These are phyloP conservation scores for Perca fluviatilis DNA, from an alignment of 2,113 vertebrate genomes.

Conservation along the genomic window DNA sequence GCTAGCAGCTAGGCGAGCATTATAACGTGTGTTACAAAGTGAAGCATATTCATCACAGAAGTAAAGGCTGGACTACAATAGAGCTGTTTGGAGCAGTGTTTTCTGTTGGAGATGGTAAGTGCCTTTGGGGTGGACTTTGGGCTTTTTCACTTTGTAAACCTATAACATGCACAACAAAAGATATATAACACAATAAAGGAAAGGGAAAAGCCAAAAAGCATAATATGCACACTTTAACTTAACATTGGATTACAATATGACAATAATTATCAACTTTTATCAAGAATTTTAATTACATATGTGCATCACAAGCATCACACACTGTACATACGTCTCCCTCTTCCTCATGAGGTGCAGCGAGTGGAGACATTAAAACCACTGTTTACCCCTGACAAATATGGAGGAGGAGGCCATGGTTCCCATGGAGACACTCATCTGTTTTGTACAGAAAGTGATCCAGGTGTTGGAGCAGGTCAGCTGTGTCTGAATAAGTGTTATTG, in stretches of 20 bases:
- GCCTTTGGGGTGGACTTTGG: too few species aligned
- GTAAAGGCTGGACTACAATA: too few species aligned
- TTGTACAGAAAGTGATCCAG: slow-evolving; percentile 31
- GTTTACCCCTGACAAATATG: slow-evolving; percentile 35
- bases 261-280: not conserved
- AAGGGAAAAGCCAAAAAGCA: too few species aligned
- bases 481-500: slow-evolving; percentile 34
- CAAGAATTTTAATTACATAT: not conserved
- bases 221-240: not conserved
- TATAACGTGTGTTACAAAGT: too few species aligned
- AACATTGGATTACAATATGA: not conserved
- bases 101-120: too few species aligned
- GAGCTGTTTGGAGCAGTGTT: too few species aligned
- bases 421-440: slow-evolving; percentile 55
- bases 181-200: too few species aligned
- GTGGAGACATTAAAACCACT: slow-evolving; percentile 19
- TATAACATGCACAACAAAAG: too few species aligned
- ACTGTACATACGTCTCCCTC: not conserved
- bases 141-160: too few species aligned
- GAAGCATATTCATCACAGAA: too few species aligned
- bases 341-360: not conserved
- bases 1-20: too few species aligned
- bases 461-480: slow-evolving; percentile 45
- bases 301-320: not conserved
- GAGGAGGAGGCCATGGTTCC: slow-evolving; percentile 47